A percentile compares a stretch with the other conserved stretches of the same genome.
These are phyloP conservation scores for Eupithecia subumbrata DNA, from an alignment of 2,888 invertebrate genomes.

Conservation along the genomic window DNA sequence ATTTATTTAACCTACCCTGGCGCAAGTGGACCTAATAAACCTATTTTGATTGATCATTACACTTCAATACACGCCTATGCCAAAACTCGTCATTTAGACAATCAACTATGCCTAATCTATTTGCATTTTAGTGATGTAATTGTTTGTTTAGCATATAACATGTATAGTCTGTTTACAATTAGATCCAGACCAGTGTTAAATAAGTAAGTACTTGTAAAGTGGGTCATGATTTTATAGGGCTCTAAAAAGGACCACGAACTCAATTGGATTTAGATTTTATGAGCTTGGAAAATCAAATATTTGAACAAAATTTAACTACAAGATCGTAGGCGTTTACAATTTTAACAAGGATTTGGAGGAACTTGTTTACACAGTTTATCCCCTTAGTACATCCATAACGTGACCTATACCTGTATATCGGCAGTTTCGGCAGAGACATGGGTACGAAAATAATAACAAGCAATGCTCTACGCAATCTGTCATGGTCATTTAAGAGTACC, in stretches of 20 bases:
- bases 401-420: too few species aligned
- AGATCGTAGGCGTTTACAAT: not conserved
- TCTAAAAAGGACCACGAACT: conserved; percentile 17
- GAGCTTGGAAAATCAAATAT: not conserved
- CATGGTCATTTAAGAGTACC: not conserved
- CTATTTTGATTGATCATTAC: not conserved
- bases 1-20: too few species aligned
- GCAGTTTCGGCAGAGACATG: too few species aligned
- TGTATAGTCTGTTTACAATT: conserved; percentile 15
- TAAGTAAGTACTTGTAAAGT: conserved; percentile 13
- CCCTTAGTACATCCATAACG: too few species aligned
- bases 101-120: not conserved
- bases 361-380: too few species aligned
- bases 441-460: not conserved
- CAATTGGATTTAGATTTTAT: conserved; percentile 17
- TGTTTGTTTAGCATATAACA: not conserved
- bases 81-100: not conserved
- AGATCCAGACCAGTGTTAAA: conserved; percentile 2
- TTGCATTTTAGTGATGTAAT: not conserved
- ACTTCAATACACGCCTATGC: not conserved
- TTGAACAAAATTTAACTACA: not conserved
- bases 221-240: conserved; percentile 24
- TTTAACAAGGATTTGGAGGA: not conserved
- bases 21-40: not conserved
- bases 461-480: not conserved